Percentiles rank a stretch among this genome's conserved stretches.
These are phyloP conservation scores for Pseudobourletiella spinata DNA, from an alignment of 1,140 invertebrate species.

Conservation along the genomic window DNA sequence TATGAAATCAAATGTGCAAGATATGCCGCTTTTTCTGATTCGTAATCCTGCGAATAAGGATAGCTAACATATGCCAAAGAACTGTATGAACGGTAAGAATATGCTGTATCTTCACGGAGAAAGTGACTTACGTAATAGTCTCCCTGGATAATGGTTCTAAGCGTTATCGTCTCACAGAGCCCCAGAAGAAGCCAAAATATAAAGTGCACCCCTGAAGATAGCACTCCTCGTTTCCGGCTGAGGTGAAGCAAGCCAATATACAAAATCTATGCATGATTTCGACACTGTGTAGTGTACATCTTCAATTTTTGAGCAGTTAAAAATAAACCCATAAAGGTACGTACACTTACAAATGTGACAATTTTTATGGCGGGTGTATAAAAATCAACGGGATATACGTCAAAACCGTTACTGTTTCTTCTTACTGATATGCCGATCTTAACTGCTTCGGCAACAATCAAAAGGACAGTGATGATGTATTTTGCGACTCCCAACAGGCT, in stretches of 20 bases:
- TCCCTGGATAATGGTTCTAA: constrained; percentile 50
- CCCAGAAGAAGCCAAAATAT: constrained; percentile 74
- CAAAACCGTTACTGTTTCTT: constrained; percentile 32
- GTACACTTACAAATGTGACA: constrained; percentile 64
- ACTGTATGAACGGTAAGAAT: no score
- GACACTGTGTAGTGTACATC: no score
- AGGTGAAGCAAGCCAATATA: constrained; percentile 58
- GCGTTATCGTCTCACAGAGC: constrained; percentile 61
- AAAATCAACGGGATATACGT: constrained; percentile 51
- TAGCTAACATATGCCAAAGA: no score
- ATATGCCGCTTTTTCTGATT: not conserved
- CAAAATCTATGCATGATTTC: no score
- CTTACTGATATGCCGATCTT: not conserved
- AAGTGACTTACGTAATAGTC: no score
- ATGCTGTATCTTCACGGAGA: no score
- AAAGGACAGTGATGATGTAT: constrained; percentile 44
- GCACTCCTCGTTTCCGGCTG: constrained; percentile 70
- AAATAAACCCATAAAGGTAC: no score
- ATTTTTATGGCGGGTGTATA: constrained; percentile 65
- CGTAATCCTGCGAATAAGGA: no score
- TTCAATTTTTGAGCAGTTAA: no score
- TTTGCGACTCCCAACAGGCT: constrained; percentile 69
- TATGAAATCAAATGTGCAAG: constrained; percentile 49
- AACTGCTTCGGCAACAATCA: constrained; percentile 1
- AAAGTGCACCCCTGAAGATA: constrained; percentile 77